Base-by-base conservation (phyloP, 2,888 invertebrate species). In the Microctonus hyperodae region DNA sequence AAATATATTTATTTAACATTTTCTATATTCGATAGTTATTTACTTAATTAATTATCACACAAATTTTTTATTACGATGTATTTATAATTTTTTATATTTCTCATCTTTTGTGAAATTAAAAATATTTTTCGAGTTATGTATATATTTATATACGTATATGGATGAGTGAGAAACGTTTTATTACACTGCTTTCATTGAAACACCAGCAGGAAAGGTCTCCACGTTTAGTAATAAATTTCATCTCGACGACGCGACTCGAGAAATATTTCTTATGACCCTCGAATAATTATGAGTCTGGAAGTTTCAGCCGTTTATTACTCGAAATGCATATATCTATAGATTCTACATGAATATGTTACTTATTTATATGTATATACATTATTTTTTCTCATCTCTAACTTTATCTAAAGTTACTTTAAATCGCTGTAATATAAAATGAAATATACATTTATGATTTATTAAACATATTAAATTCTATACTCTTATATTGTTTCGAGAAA, bases 261-360 rank as follows among this genome's bases (percentile, higher is more conserved):
- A 28, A 28, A 28, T 53, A 53, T 53, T 53, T 53, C 53, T 53
- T 53, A 53, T 53, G 53, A 25, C 25, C 28, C 53, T 53, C 53
- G 53, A 53, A 53, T 53, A 53, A 53, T 53, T 53, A 53, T 53
- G 53, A 28, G 53, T 28, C n/a, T 25, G 25, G 28, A 53, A 28
- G n/a, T 23, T 11, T 6, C 16, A 25, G 53, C 25, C n/a, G 53
- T 53, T 53, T 53, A 53, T 53, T 53, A 28, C 28, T 9, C 13
- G 28, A 53, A 53, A 20, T 28, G 13, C 13, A 53, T 53, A 28
- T 23, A 53, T 25, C 3, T 2, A 51, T 13, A 13, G 10, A 53
- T 6, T 28, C 13, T 53, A 23, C 13, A 28, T 9, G 23, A 22
- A 25, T 11, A 25, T 51, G 10, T 23, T 28, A 2, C 48, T n/a